phyloP scores from a whole-genome alignment of 2,797 vertebrate species.

The Selene dorsalis region DNA sequence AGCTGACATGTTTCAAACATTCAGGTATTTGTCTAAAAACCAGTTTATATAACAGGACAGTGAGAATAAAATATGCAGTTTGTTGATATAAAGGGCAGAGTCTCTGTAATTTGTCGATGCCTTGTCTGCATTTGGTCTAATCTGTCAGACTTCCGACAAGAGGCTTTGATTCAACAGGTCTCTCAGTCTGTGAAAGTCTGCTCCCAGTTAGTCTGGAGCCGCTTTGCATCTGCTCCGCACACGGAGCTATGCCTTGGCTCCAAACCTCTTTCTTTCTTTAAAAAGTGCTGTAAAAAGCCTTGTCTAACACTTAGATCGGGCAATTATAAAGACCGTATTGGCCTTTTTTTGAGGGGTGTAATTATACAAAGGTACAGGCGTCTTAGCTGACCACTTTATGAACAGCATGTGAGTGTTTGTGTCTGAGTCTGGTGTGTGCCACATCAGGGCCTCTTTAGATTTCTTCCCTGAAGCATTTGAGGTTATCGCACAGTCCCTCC shows the following conservation, averaged over 20 bases:
- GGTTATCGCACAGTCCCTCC: conserved; percentile 63
- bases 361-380: conserved; percentile 72
- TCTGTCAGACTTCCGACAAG: conserved; percentile 42
- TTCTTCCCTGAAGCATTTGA: conserved; percentile 59
- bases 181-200: conserved; percentile 59
- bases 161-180: conserved; percentile 55
- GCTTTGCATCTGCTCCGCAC: conserved; percentile 84
- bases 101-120: conserved; percentile 38
- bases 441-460: conserved; percentile 48
- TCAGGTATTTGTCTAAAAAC: not conserved
- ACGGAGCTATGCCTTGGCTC: conserved; percentile 64
- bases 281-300: conserved; percentile 70
- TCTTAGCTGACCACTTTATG: conserved; percentile 76
- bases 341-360: conserved; percentile 57
- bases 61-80: not conserved
- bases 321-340: conserved; percentile 77
- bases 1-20: not conserved
- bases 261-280: conserved; percentile 64
- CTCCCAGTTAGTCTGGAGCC: conserved; percentile 82
- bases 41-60: conserved; percentile 2
- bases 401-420: conserved; percentile 75
- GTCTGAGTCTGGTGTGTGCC: conserved; percentile 52
- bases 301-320: conserved; percentile 79
- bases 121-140: conserved; percentile 21
- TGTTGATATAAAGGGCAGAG: not conserved